Evolutionary conservation across 2,888 invertebrate species (phyloP).

Genomic region (Sinhomidia bicolor): DNA sequence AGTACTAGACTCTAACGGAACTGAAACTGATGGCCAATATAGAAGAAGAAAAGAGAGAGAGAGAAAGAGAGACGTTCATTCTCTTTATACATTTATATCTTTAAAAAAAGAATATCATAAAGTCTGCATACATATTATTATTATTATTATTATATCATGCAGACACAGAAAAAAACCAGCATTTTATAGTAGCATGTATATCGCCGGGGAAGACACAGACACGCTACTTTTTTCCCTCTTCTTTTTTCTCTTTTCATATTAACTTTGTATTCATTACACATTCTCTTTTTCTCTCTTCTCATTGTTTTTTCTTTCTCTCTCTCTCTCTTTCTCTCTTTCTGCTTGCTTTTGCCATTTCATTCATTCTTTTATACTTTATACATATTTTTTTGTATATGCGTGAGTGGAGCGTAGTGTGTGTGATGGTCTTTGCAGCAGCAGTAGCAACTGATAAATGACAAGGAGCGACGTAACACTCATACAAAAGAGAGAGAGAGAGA

Average conservation of each 20-base stretch:
- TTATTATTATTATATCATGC: too few relatives aligned
- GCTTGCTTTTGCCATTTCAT: slow-evolving; percentile 22
- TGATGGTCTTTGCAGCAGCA: slow-evolving; percentile 12
- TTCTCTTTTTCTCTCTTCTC: slow-evolving; percentile 29
- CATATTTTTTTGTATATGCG: background rate
- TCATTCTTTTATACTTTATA: slow-evolving; percentile 20
- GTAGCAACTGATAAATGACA: slow-evolving; percentile 55
- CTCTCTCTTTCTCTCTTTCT: slow-evolving; percentile 30
- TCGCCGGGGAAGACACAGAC: background rate
- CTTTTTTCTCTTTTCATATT: slow-evolving; percentile 13
- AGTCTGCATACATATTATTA: slow-evolving; percentile 10
- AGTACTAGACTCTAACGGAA: slow-evolving; percentile 57
- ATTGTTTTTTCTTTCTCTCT: slow-evolving; percentile 51
- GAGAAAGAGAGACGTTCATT: slow-evolving; percentile 16
- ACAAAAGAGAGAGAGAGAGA: background rate
- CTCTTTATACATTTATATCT: too few relatives aligned
- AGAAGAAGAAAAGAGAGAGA: too few relatives aligned
- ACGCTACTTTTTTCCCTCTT: background rate
- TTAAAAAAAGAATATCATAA: slow-evolving; percentile 1
- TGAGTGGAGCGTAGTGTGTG: too few relatives aligned
- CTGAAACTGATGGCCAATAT: slow-evolving; percentile 71
- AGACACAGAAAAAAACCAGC: background rate
- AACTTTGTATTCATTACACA: slow-evolving; percentile 58
- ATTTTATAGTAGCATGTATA: background rate
- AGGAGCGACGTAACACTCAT: slow-evolving; percentile 1